phyloP scores from a whole-genome alignment of 2,888 invertebrate genomes.

The Cerastis rubricosa region DNA sequence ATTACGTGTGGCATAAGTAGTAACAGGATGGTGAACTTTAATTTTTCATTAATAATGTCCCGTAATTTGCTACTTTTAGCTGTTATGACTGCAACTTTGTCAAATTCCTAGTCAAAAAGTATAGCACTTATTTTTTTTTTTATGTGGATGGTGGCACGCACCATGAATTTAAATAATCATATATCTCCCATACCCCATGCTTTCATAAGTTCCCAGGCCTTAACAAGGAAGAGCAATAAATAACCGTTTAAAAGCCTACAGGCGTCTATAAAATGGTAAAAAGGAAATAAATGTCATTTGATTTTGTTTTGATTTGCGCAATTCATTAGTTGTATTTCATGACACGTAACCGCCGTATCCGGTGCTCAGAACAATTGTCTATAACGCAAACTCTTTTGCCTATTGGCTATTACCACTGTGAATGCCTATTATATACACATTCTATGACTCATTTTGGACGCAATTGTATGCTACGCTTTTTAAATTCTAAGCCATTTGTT shows the following conservation, averaged over 20 bases:
- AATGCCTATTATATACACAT: constrained; percentile 44
- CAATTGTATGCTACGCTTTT: constrained; percentile 50
- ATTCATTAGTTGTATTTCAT: constrained; percentile 50
- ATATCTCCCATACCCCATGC: not conserved
- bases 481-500: constrained; percentile 44
- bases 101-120: not conserved
- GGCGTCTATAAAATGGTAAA: constrained; percentile 37
- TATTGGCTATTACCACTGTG: constrained; percentile 25
- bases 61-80: not conserved
- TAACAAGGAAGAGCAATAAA: constrained; percentile 39
- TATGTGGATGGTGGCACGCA: not conserved
- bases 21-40: not conserved
- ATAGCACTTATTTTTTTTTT: no score
- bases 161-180: not conserved
- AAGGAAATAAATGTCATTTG: constrained; percentile 55
- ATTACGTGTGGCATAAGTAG: not conserved
- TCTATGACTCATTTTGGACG: constrained; percentile 60
- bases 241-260: constrained; percentile 16
- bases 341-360: constrained; percentile 64
- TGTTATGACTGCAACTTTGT: not conserved
- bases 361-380: constrained; percentile 44
- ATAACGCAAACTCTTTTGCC: constrained; percentile 41
- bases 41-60: not conserved
- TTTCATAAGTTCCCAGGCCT: constrained; percentile 23
- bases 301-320: constrained; percentile 65